phyloP scores from a whole-genome alignment of 2,113 vertebrate species.

The Pangasianodon gigas region DNA sequence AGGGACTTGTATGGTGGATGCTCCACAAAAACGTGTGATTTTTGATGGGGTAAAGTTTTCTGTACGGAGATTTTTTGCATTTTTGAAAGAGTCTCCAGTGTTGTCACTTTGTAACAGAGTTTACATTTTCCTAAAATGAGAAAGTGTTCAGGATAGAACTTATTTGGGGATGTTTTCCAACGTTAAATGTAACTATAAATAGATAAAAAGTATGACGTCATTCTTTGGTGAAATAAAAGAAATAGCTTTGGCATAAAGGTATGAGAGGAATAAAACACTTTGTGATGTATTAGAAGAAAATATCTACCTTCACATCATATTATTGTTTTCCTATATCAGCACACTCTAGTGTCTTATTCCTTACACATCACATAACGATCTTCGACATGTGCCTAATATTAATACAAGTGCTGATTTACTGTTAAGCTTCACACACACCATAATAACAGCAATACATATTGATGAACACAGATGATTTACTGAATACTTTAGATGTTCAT shows the following conservation, averaged over 20 bases:
- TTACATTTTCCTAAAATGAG: not conserved
- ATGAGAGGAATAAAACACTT: not conserved
- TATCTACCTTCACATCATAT: not conserved
- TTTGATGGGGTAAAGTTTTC: not conserved
- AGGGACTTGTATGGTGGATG: not conserved
- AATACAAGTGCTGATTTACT: not conserved
- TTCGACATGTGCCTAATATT: not conserved
- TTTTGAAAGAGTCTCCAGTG: not conserved
- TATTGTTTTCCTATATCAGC: not conserved
- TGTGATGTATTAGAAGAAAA: not conserved
- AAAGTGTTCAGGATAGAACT: not conserved
- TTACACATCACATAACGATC: not conserved
- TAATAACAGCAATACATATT: not conserved
- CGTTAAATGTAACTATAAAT: not conserved
- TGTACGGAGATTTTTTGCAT: not conserved
- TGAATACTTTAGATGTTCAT: not conserved
- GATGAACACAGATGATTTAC: not conserved
- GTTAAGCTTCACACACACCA: not conserved
- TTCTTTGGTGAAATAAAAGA: no score
- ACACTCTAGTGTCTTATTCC: not conserved
- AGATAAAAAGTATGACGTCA: not conserved
- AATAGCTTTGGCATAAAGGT: not conserved
- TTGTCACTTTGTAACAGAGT: not conserved
- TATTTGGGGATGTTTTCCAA: no score
- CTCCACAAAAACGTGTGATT: not conserved